Base-by-base conservation (phyloP, 1,140 invertebrate genomes). In the Drosophila ficusphila region DNA sequence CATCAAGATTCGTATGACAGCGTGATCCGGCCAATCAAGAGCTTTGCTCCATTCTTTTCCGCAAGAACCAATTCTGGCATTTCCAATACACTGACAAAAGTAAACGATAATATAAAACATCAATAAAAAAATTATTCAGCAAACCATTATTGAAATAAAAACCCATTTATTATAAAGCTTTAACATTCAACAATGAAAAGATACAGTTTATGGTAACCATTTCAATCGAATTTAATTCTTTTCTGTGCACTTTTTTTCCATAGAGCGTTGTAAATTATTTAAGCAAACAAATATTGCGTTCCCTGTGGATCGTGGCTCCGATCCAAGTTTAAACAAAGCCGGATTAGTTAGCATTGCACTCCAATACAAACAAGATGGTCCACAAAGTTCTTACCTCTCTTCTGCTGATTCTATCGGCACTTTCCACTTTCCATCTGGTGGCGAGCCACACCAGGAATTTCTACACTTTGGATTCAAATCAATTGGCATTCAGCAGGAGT, bases 331-430 rank as follows among this genome's bases (percentile, higher is more conserved):
- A 21, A 29, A 23, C 54, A 46, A 31, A 9, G 12, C 9, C 33
- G 54, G 42, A 58, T 69, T 76, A 81, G 79, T 76, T 36, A 18
- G 14, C 56, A 56, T 47, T 68, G 58, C 47, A 42, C 19, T 38
- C 16, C 19, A 73, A 73, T 48, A 36, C 39, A 71, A 78, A 77
- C 53, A 85, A 67, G 65, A 88, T 81, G 81, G 36, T 44, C 11
- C 42, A 42, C 7, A 47, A 25, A 27, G 19, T 18, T 38, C 23
- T 34, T 6, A 25, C 27, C 19, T 67, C 27, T 27, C 29, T 49
- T 33, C 16, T 52, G 9, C 57, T 67, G 31, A 42, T 88, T 23
- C 53, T 85, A 12, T 12, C 42, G 4, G 14, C 18, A n/a, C 16
- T 62, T 1, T 65, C 7, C 38, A 51, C 49, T 25, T n/a, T 56